These are phyloP conservation scores for Drosophila prostipennis DNA, from an alignment of 2,888 invertebrate species.

Conservation along the genomic window DNA sequence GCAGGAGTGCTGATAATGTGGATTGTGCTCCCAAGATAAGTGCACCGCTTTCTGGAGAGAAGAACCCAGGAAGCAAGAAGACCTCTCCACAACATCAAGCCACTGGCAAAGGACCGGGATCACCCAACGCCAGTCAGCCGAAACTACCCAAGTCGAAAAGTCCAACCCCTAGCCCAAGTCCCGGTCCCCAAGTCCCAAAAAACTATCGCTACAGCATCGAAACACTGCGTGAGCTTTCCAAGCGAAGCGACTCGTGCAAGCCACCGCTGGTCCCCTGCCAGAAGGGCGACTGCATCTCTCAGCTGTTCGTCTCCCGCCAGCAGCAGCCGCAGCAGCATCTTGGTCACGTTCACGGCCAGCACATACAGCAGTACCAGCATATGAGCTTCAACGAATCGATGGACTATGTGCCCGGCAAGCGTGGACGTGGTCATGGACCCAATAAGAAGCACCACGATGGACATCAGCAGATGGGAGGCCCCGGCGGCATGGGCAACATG, in stretches of 20 bases:
- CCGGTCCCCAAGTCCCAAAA: constrained; percentile 10
- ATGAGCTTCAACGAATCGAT: constrained; percentile 77
- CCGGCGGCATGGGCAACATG: constrained; percentile 25
- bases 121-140: constrained; percentile 7
- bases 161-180: constrained; percentile 18
- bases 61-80: constrained; percentile 38
- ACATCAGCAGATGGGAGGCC: constrained; percentile 60
- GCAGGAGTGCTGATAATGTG: constrained; percentile 50
- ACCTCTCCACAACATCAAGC: constrained; percentile 32
- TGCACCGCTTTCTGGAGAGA: background rate
- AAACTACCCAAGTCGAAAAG: constrained; percentile 15
- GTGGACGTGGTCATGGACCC: constrained; percentile 61
- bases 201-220: constrained; percentile 70
- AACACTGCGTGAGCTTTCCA: constrained; percentile 68
- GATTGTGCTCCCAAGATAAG: constrained; percentile 48
- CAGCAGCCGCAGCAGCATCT: constrained; percentile 65
- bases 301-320: constrained; percentile 75
- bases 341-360: constrained; percentile 55
- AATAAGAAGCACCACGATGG: constrained; percentile 70
- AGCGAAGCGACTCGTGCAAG: constrained; percentile 66
- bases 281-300: constrained; percentile 78
- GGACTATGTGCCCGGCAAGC: constrained; percentile 73
- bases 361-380: constrained; percentile 78
- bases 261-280: constrained; percentile 77
- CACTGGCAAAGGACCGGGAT: background rate